Evolutionary conservation across 2,888 invertebrate genomes (phyloP), one percentile per base, ranked within the genome.

Genomic region (Subacronicta megacephala): DNA sequence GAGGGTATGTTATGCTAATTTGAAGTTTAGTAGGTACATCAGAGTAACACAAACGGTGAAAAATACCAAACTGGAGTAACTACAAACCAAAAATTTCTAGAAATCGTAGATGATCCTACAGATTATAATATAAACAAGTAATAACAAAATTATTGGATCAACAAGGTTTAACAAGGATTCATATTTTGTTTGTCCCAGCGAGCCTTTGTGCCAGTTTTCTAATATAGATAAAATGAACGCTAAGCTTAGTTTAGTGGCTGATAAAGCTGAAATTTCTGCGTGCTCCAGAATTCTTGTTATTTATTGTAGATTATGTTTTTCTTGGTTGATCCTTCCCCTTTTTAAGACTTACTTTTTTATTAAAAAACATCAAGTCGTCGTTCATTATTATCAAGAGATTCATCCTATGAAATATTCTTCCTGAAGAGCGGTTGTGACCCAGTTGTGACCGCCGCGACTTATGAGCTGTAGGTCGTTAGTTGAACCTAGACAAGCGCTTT

Each of bases 121-220:
- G 12, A 47, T 54, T 31, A n/a, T n/a, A n/a, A n/a, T n/a, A n/a
- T n/a, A n/a, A n/a, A n/a, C n/a, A 13, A 55, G 40, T 45, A 35
- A 35, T n/a, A 50, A 33, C 26, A 20, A 41, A 56, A 57, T 41
- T 35, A 51, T 47, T 60, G 15, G 37, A 49, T 53, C 31, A 52
- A 50, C 49, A 60, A 50, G 17, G 35, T 59, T 57, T 62, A 60
- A 60, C 66, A 57, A 53, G 43, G 49, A 62, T 58, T 60, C 66
- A 53, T 62, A n/a, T 54, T 50, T 29, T 16, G n/a, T 52, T 59
- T 40, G n/a, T 50, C 42, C 33, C 35, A 17, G 36, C 23, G 29
- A 49, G 40, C 18, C 16, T 58, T 56, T 50, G 52, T 40, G 7
- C 49, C 7, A 33, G n/a, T 53, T 45, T 6, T 35, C 9, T 45